Percentiles rank a stretch among this genome's conserved stretches.
phyloP scores from a whole-genome alignment of 2,797 vertebrate species.

The Oophaga sylvatica region DNA sequence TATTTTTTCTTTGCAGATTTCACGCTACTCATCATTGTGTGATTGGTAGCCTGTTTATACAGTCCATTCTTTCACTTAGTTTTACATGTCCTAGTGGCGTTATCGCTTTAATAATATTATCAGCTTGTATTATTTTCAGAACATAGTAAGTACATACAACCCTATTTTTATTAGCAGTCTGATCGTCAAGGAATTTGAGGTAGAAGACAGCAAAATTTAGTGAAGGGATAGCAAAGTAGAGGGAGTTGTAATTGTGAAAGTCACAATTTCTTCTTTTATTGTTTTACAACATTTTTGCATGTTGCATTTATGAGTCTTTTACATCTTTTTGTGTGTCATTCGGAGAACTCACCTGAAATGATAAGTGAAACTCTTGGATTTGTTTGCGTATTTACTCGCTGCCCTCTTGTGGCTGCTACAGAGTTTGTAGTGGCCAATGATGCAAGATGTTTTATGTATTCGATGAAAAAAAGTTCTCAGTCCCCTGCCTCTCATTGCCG shows the following conservation, averaged over 20 bases:
- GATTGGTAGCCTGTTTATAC: no score
- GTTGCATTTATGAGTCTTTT: not conserved
- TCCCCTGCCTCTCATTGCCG: constrained; percentile 54
- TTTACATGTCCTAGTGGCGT: no score
- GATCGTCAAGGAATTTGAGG: not conserved
- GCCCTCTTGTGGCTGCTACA: not conserved
- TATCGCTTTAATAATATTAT: no score
- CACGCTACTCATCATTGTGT: no score
- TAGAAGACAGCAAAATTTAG: not conserved
- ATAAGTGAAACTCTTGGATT: not conserved
- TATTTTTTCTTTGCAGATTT: no score
- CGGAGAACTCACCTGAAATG: not conserved
- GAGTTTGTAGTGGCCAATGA: not conserved
- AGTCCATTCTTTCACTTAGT: no score
- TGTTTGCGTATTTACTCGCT: not conserved
- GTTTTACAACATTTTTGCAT: not conserved
- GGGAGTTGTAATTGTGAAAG: not conserved
- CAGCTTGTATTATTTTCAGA: no score
- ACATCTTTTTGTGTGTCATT: not conserved
- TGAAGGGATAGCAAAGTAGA: no score
- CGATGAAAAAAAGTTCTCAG: constrained; percentile 11
- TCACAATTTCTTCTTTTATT: not conserved
- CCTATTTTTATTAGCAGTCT: not conserved
- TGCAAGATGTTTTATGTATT: not conserved
- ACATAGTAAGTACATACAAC: no score